Base-by-base conservation (phyloP, 2,888 invertebrate genomes). In the Rhagium mordax region DNA sequence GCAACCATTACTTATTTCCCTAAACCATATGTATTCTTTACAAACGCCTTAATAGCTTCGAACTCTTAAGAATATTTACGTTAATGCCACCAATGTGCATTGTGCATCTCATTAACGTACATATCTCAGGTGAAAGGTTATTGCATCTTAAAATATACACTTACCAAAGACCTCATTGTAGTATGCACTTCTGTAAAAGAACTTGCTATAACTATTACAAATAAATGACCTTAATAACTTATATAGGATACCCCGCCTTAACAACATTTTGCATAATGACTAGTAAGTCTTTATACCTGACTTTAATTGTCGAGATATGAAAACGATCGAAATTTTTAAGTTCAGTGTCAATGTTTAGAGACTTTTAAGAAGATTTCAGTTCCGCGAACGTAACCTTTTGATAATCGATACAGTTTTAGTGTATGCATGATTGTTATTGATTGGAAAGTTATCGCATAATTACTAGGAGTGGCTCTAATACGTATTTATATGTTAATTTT, bases 101-200 rank as follows among this genome's bases (percentile, higher is more conserved):
- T 24, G 24, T n/a, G n/a, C 41, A 41, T n/a, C 41, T n/a, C 41
- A 41, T 13, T 41, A 41, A 41, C n/a, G 1, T 41, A 13, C 41
- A 41, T 41, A 41, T 41, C 10, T 41, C n/a, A n/a, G 41, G n/a
- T n/a, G 41, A 41, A 41, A 41, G 41, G 41, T 47, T 18, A 59
- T 15, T 47, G 13, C 48, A 20, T 20, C 29, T 48, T 59, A 41
- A 33, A 7, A 15, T 15, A 18, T 10, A 24, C 67, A 82, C 82
- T 83, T 78, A 83, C 83, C 79, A 79, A 66, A 65, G 76, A 47
- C 69, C 78, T 81, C 81, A 81, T 83, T 79, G 72, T 81, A 8
- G 18, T 47, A 61, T 70, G 74, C 75, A 76, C 75, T 76, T 72
- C 72, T 72, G 64, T 41, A 61, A 68, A 69, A 71, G 80, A 81